These are phyloP conservation scores for Cataglyphis altisquamis DNA, from an alignment of 2,888 invertebrate genomes.

Conservation along the genomic window DNA sequence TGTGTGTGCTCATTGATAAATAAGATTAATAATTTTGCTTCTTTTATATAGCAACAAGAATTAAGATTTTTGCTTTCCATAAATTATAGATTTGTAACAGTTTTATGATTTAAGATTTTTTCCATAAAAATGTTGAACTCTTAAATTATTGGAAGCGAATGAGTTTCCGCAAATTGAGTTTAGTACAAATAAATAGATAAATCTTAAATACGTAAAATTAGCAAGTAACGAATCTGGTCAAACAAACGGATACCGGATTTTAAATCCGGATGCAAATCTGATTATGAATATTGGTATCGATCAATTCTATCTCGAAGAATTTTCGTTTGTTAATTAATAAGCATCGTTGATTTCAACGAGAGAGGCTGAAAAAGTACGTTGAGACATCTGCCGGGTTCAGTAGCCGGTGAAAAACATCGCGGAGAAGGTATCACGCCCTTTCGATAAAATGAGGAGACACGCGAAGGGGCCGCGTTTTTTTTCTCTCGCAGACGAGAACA, in stretches of 20 bases:
- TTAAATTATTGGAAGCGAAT: not conserved
- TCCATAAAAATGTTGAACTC: not conserved
- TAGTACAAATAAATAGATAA: not conserved
- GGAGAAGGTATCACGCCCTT: conserved; percentile 63
- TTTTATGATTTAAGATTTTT: not conserved
- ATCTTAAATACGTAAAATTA: not conserved
- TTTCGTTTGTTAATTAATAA: conserved; percentile 3
- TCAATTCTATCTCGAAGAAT: not conserved
- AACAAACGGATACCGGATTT: not conserved
- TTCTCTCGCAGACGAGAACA: conserved; percentile 53
- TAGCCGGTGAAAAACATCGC: conserved; percentile 49
- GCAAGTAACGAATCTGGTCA: not conserved
- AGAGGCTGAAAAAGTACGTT: conserved; percentile 69
- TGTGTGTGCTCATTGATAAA: not conserved
- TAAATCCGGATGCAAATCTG: not conserved
- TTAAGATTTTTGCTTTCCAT: not conserved
- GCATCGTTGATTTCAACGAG: not conserved
- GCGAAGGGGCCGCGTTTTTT: conserved; percentile 11
- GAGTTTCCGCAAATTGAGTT: not conserved
- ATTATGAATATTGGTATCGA: not conserved
- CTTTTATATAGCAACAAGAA: not conserved
- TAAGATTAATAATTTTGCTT: conserved; percentile 1
- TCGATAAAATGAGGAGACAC: conserved; percentile 66
- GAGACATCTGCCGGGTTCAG: conserved; percentile 69
- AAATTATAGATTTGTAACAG: not conserved